Conservation (phyloP, 1,140 invertebrate species). For the Ephestia elutella region DNA sequence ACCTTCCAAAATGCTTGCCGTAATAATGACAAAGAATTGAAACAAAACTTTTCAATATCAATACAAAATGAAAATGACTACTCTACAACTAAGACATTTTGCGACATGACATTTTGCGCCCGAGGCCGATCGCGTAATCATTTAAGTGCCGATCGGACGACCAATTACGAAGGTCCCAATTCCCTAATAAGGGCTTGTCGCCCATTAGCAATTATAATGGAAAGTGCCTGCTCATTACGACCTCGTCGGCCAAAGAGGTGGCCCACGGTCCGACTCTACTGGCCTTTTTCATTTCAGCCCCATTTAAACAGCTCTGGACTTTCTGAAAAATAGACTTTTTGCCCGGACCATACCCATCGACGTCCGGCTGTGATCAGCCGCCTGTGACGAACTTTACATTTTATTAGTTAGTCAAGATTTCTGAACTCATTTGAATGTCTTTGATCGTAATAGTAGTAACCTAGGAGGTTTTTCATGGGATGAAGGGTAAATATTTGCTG, state of each 20-base stretch:
- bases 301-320: no score
- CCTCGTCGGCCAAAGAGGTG: background rate
- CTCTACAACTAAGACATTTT: background rate
- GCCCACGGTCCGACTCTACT: no score
- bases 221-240: slow-evolving; percentile 14
- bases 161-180: slow-evolving; percentile 1
- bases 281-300: no score
- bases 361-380: background rate
- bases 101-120: slow-evolving; percentile 28
- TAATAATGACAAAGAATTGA: no score
- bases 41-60: no score
- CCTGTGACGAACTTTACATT: background rate
- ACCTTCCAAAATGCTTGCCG: no score
- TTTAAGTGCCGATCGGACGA: slow-evolving; percentile 30
- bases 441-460: background rate
- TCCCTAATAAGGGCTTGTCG: background rate
- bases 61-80: no score
- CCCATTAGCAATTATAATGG: slow-evolving; percentile 61
- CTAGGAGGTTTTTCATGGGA: no score
- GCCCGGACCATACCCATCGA: no score
- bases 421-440: background rate
- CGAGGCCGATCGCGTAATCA: slow-evolving; percentile 46
- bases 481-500: background rate
- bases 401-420: background rate
- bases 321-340: no score